A percentile compares a stretch with the other conserved stretches of the same genome.
Conservation (phyloP, 2,888 invertebrate genomes). For the Orthosia cruda region DNA sequence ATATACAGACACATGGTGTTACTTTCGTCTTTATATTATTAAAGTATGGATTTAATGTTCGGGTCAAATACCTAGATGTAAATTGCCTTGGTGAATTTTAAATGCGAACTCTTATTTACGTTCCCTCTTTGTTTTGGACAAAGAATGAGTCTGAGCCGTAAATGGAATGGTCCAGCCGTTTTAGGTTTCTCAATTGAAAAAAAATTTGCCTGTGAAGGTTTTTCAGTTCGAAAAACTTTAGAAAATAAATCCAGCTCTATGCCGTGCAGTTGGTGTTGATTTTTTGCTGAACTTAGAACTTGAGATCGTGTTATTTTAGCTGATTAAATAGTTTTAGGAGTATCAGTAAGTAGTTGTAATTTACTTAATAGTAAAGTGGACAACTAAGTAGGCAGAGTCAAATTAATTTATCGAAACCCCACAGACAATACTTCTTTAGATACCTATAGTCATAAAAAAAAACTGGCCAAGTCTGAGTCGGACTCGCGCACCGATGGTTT, state of each 20-base stretch:
- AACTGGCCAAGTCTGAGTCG: too few species aligned
- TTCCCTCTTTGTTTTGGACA: conserved; percentile 51
- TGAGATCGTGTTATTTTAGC: background rate
- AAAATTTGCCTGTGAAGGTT: conserved; percentile 17
- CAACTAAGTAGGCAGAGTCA: too few species aligned
- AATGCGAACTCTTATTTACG: conserved; percentile 68
- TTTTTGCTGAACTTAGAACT: background rate
- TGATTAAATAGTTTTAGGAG: background rate
- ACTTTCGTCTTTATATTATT: background rate
- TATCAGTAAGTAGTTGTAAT: background rate
- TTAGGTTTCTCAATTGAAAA: conserved; percentile 40
- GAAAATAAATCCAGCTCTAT: background rate
- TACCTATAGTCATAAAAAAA: too few species aligned
- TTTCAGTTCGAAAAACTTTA: conserved; percentile 34
- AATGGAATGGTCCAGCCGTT: conserved; percentile 47
- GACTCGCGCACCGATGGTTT: too few species aligned
- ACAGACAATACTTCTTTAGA: too few species aligned
- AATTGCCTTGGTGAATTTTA: conserved; percentile 68
- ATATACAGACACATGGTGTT: background rate
- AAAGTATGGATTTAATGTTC: conserved; percentile 67
- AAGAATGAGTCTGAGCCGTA: conserved; percentile 45
- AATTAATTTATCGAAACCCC: too few species aligned
- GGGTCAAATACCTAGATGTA: conserved; percentile 64
- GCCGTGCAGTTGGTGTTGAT: background rate
- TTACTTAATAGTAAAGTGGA: background rate